These are phyloP conservation scores for Melanotaenia pygmaea DNA, from an alignment of 2,797 vertebrate species.

Conservation along the genomic window DNA sequence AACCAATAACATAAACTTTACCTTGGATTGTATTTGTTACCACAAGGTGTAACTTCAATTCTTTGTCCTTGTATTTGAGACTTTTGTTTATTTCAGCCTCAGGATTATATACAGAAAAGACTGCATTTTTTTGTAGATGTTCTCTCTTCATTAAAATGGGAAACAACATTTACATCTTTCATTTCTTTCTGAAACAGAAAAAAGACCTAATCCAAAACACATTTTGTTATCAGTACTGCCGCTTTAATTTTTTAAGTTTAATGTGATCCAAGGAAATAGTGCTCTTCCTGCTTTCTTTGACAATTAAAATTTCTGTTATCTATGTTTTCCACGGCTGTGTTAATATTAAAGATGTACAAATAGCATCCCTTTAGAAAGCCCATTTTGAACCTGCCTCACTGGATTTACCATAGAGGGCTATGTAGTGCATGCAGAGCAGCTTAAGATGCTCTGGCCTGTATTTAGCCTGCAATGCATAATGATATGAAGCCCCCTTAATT, in stretches of 20 bases:
- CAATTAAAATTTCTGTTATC: constrained; percentile 33
- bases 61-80: constrained; percentile 59
- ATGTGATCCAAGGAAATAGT: constrained; percentile 6
- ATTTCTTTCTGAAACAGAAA: constrained; percentile 42
- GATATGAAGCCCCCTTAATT: constrained; percentile 77
- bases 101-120: constrained; percentile 60
- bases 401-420: constrained; percentile 42
- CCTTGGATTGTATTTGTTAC: constrained; percentile 31
- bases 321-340: constrained; percentile 11
- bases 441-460: constrained; percentile 60
- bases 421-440: constrained; percentile 61
- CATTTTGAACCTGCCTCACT: constrained; percentile 41
- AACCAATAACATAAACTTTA: constrained; percentile 24
- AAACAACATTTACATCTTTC: constrained; percentile 42
- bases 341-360: constrained; percentile 33
- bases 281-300: neutral
- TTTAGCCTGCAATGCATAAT: constrained; percentile 67
- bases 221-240: constrained; percentile 49
- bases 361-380: constrained; percentile 21
- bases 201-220: neutral
- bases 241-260: constrained; percentile 1
- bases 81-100: constrained; percentile 54
- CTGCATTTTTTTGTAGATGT: constrained; percentile 62
- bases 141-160: constrained; percentile 71
- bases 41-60: constrained; percentile 22